These are phyloP conservation scores for Falco berigora DNA, from an alignment of 2,797 vertebrate genomes.

Conservation along the genomic window DNA sequence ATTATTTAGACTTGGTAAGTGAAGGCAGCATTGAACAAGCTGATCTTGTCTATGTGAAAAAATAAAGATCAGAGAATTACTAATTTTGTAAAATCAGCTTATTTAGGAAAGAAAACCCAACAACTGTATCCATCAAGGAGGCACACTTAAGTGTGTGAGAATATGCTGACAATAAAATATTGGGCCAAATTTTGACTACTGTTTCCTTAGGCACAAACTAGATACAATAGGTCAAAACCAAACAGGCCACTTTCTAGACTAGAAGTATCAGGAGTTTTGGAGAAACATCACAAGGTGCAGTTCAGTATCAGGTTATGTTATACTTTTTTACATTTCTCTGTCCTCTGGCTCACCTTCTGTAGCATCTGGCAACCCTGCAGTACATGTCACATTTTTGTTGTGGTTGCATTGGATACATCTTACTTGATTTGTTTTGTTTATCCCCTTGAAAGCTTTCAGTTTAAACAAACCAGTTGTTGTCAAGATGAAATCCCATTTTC, in stretches of 20 bases:
- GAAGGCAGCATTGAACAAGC: slow-evolving; percentile 49
- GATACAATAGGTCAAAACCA: neutral
- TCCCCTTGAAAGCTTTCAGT: neutral
- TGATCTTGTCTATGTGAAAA: slow-evolving; percentile 59
- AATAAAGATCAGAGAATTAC: slow-evolving; percentile 71
- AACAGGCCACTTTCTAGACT: neutral
- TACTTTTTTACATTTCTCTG: neutral
- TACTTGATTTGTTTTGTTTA: neutral
- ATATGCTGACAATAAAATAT: neutral
- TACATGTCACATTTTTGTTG: neutral
- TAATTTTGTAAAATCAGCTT: slow-evolving; percentile 68
- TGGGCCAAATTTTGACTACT: neutral
- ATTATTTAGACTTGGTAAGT: slow-evolving; percentile 64
- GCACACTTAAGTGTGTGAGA: neutral
- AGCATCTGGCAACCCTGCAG: neutral
- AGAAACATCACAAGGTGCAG: neutral
- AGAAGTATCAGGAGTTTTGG: neutral
- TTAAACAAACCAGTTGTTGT: neutral
- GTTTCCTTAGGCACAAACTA: neutral
- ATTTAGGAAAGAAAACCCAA: neutral
- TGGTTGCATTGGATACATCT: neutral
- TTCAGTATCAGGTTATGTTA: neutral
- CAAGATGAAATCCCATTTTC: neutral
- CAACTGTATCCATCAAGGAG: slow-evolving; percentile 7
- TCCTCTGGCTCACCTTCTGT: neutral